Base-by-base conservation (phyloP, 2,113 vertebrate species). In the Murina feae region DNA sequence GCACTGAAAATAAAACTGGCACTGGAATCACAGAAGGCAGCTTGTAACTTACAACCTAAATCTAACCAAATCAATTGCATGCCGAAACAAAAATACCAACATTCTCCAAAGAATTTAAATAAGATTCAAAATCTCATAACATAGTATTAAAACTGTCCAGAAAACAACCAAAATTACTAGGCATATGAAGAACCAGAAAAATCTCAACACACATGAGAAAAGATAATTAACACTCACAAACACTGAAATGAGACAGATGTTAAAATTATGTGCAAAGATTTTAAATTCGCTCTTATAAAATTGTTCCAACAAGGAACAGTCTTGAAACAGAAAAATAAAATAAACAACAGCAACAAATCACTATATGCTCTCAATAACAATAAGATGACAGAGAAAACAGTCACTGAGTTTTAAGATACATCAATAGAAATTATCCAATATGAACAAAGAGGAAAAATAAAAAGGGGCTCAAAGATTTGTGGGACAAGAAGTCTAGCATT, bases 251-350 rank as follows among this genome's bases (percentile, higher is more conserved):
- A 80, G 30, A 85, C 32, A 65, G 60, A 79, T 75, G 32, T 47
- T 88, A 25, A 76, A 91, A 90, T n/a, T 63, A 6, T 76, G 60
- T 91, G 32, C n/a, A 69, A 71, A 94, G 13, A 95, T 37, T 76
- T 93, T 78, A 86, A 85, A 93, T 47, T 80, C 49, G 12, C 16
- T 85, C 58, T 47, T 80, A 86, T 42, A 76, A 89, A 91, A 91
- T 53, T 79, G 76, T 11, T 42, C 21, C 51, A 95, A 66, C 11
- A 88, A 74, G 37, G 21, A 86, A 37, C 0, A 44, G 44, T 66
- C 21, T 72, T 69, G 28, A 88, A 91, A 72, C 14, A 79, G 4
- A 78, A 95, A 90, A 79, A 79, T 42, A 47, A 82, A 94, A 74
- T 35, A 49, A 58, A 89, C 5, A 68, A 58, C 3, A 78, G 71